Evolutionary conservation across 2,888 invertebrate species (phyloP).

Genomic region (Cataglyphis rosenhaueri): DNA sequence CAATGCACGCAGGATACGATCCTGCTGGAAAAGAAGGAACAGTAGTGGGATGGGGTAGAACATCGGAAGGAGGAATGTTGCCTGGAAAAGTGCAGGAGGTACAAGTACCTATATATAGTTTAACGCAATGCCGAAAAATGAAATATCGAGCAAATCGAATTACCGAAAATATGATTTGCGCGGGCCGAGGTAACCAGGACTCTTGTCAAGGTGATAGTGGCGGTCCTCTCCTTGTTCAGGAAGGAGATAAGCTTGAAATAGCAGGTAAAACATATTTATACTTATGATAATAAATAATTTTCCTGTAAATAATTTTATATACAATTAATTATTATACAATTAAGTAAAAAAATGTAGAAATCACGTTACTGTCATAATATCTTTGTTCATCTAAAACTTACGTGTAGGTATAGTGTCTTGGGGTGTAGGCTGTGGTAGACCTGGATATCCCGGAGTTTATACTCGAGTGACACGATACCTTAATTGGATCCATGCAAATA

Average conservation of each 20-base stretch:
- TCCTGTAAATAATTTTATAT: neutral
- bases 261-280: conserved; percentile 87
- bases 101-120: conserved; percentile 92
- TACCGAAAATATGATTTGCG: conserved; percentile 94
- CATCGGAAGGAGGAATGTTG: conserved; percentile 92
- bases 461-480: conserved; percentile 90
- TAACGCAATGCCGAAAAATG: conserved; percentile 92
- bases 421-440: conserved; percentile 93
- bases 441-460: conserved; percentile 92
- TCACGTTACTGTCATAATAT: neutral
- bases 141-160: conserved; percentile 94
- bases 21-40: conserved; percentile 91
- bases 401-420: conserved; percentile 92
- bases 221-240: conserved; percentile 92
- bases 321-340: neutral
- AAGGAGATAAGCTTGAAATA: conserved; percentile 92
- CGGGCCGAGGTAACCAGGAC: conserved; percentile 92
- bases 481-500: conserved; percentile 92
- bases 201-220: conserved; percentile 96
- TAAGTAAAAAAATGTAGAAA: neutral
- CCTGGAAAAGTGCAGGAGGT: conserved; percentile 94
- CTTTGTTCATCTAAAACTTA: neutral
- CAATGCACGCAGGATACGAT: conserved; percentile 86
- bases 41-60: conserved; percentile 95
- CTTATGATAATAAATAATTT: neutral